Conservation (phyloP, 2,797 vertebrate genomes). For the Halcyon badia region DNA sequence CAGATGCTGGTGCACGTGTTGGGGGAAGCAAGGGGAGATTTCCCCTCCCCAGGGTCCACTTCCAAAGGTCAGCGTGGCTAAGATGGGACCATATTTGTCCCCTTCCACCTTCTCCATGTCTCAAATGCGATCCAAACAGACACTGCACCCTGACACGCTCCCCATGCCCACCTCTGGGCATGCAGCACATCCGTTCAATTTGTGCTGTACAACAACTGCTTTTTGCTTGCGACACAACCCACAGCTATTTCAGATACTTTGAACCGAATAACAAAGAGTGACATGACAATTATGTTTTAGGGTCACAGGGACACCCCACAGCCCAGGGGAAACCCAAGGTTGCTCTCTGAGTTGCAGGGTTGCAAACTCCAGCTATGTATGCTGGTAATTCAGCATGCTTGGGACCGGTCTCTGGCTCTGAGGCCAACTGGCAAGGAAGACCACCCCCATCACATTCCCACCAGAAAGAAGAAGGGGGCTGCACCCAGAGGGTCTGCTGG, state of each 20-base stretch:
- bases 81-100: background rate
- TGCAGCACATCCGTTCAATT: background rate
- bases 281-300: background rate
- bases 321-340: background rate
- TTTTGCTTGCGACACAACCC: background rate
- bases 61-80: background rate
- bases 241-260: background rate
- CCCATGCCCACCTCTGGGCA: fast-evolving
- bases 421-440: background rate
- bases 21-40: background rate
- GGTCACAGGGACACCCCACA: background rate
- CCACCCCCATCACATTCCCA: background rate
- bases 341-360: background rate
- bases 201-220: background rate
- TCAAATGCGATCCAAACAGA: background rate
- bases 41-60: background rate
- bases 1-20: fast-evolving
- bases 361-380: background rate
- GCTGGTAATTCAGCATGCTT: background rate
- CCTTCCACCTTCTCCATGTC: background rate
- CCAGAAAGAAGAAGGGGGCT: background rate
- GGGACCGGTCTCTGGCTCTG: background rate
- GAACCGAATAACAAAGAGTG: background rate
- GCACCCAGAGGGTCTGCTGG: background rate
- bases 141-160: background rate